A percentile compares a stretch with the other conserved stretches of the same genome.
These are phyloP conservation scores for Tokudaia muenninki DNA, from an alignment of 2,797 vertebrate species.

Conservation along the genomic window DNA sequence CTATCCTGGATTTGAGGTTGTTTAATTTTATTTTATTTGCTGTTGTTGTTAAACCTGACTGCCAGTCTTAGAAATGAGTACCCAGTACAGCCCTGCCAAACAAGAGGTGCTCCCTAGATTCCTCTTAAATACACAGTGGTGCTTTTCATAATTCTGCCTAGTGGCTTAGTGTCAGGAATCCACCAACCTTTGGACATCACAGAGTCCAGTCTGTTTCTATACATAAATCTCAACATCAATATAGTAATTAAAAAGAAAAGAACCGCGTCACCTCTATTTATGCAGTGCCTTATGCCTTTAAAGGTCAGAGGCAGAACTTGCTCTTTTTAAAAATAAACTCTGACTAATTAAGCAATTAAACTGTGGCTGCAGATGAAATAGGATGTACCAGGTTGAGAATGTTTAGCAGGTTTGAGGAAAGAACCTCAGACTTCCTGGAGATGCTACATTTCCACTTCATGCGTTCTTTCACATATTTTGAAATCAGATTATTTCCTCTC, in stretches of 20 bases:
- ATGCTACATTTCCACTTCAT: not conserved
- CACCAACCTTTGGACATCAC: slow-evolving; percentile 7
- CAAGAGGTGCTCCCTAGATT: not conserved
- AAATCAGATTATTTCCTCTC: slow-evolving; percentile 46
- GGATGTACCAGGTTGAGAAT: not conserved
- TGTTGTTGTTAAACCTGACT: slow-evolving; percentile 18
- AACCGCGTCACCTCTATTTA: not conserved
- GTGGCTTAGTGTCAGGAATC: not conserved
- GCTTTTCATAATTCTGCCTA: not conserved
- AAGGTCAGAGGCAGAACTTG: slow-evolving; percentile 47
- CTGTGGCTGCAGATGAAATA: not conserved
- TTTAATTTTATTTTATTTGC: not conserved
- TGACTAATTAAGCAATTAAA: slow-evolving; percentile 44
- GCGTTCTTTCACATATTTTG: not conserved
- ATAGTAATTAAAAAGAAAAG: slow-evolving; percentile 29
- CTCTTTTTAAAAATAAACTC: slow-evolving; percentile 49
- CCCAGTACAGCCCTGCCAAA: not conserved
- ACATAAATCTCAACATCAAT: not conserved
- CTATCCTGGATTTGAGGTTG: not conserved
- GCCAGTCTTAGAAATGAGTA: slow-evolving; percentile 29
- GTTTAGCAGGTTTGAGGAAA: not conserved
- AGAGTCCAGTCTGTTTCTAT: slow-evolving; percentile 34
- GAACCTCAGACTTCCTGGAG: not conserved
- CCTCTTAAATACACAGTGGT: not conserved
- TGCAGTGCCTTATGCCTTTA: not conserved